A percentile compares a stretch with the other conserved stretches of the same genome.
Evolutionary conservation across 1,140 invertebrate species (phyloP).

Genomic region (Trichogramma pretiosum): DNA sequence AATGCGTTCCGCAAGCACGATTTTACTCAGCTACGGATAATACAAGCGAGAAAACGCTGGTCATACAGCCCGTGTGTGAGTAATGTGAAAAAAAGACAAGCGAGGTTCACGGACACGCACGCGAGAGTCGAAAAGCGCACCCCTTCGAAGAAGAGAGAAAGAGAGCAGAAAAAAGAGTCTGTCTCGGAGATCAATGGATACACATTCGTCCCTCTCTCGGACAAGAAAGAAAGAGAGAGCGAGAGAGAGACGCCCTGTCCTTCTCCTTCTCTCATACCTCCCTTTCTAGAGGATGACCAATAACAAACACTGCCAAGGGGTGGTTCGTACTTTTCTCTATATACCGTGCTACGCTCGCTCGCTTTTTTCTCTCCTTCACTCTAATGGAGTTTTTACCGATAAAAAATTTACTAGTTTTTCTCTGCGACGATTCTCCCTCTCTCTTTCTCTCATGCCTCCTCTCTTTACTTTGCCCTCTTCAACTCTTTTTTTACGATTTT

Average conservation of each 20-base stretch:
- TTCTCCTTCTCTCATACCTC: too few relatives aligned
- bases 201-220: constrained; percentile 29
- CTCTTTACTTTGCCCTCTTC: too few relatives aligned
- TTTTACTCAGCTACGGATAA: too few relatives aligned
- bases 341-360: too few relatives aligned
- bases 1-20: too few relatives aligned
- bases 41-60: too few relatives aligned
- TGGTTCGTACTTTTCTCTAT: too few relatives aligned
- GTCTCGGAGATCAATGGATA: constrained; percentile 39
- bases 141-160: constrained; percentile 18
- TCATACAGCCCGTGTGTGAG: too few relatives aligned
- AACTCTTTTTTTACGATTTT: too few relatives aligned
- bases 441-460: constrained; percentile 7
- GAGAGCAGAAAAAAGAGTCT: constrained; percentile 25
- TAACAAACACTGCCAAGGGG: constrained; percentile 44
- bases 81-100: too few relatives aligned
- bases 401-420: constrained; percentile 43
- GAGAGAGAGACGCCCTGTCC: constrained; percentile 18
- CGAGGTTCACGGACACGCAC: constrained; percentile 13
- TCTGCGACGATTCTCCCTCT: not conserved
- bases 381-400: constrained; percentile 47
- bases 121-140: constrained; percentile 3
- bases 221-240: not conserved
- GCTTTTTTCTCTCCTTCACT: constrained; percentile 29
- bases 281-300: constrained; percentile 45